Evolutionary conservation across 2,113 vertebrate species (phyloP), one percentile per base, ranked within the genome.

Genomic region (Corythaeola cristata): DNA sequence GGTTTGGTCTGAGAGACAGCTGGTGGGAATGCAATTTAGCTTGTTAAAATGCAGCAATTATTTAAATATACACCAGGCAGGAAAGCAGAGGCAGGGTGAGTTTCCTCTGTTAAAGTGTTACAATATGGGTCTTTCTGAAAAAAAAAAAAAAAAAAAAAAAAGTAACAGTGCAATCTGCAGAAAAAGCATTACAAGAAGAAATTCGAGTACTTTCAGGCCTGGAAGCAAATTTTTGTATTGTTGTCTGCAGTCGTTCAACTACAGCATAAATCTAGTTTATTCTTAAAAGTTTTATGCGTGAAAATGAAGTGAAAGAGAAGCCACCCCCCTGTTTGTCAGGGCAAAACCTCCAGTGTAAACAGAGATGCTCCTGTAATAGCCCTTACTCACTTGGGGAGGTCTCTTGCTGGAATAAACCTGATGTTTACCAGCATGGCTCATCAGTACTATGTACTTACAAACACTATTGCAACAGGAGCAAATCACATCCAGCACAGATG

Each of bases 1-100:
- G 89, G 73, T 86, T 92, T 92, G 94, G 87, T 93, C 73, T 69
- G 92, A 92, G 86, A 58, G 86, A 89, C 92, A 96, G 93, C 92
- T 96, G 93, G 93, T 94, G 73, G 62, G 86, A 95, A 95, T 90
- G 69, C 79, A 95, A 91, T 96, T 96, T 85, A 89, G 39, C 59
- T 94, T 81, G 79, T 97, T 95, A 95, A 96, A 96, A 96, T 95
- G 94, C 91, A 95, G 92, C 87, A 92, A 93, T 97, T 96, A 97
- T 96, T 97, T 96, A 87, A 97, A 97, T 95, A 84, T 77, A 93
- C 81, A 94, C 18, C 67, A 69, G 87, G 89, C 90, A 85, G 68
- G 66, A 91, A 95, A 82, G 89, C 86, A 82, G 84, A 92, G 90
- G 62, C 71, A 93, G 78, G 64, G 33, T 14, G 73, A 89, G 64